These are phyloP conservation scores for Hydraecia micacea DNA, from an alignment of 2,888 invertebrate genomes.

Conservation along the genomic window DNA sequence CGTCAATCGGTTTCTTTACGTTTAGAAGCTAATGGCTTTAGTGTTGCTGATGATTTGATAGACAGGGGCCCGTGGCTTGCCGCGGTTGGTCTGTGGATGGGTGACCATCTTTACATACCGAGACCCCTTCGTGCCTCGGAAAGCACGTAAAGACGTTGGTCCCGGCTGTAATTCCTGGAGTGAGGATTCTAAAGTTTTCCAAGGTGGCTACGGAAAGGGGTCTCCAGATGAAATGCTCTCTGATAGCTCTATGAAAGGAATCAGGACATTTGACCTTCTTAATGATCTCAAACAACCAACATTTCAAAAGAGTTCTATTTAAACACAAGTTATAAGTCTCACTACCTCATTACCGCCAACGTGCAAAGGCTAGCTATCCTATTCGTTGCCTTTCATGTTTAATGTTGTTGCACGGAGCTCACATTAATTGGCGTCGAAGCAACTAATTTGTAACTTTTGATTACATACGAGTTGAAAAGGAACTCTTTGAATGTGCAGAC, in stretches of 20 bases:
- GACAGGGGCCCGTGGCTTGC: no score
- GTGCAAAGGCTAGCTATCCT: slow-evolving; percentile 3
- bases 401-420: slow-evolving; percentile 2
- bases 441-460: slow-evolving; percentile 44
- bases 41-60: no score
- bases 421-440: slow-evolving; percentile 19
- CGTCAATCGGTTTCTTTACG: background rate
- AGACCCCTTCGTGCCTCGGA: no score
- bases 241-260: background rate
- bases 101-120: no score
- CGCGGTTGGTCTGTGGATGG: no score
- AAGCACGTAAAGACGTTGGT: no score
- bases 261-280: background rate
- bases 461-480: slow-evolving; percentile 12
- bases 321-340: background rate
- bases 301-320: slow-evolving; percentile 1
- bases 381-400: slow-evolving; percentile 14
- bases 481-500: background rate
- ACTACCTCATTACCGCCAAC: slow-evolving; percentile 4
- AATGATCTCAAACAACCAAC: background rate
- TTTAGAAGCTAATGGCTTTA: background rate
- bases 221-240: background rate
- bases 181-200: background rate
- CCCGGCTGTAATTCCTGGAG: no score
- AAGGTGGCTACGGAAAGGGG: background rate